phyloP scores from a whole-genome alignment of 2,113 vertebrate genomes.

The Smithornis capensis region DNA sequence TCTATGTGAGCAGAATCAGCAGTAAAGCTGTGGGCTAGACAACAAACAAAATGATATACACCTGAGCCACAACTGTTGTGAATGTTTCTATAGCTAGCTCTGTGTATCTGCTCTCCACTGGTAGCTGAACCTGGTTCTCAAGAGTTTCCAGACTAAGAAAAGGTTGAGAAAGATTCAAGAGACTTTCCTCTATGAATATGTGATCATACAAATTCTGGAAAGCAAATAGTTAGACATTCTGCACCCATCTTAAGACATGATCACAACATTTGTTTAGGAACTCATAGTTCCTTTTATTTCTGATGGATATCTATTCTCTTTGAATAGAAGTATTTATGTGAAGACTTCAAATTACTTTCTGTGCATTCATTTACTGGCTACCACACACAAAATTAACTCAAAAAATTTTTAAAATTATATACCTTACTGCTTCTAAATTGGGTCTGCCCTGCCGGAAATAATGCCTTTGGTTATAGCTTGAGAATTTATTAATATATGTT shows the following conservation, averaged over 20 bases:
- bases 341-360: neutral
- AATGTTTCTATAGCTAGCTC: neutral
- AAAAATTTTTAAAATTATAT: neutral
- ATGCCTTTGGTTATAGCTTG: neutral
- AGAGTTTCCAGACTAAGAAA: neutral
- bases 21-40: neutral
- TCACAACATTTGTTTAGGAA: neutral
- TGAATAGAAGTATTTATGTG: neutral
- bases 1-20: neutral
- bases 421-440: neutral
- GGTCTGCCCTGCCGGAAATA: neutral
- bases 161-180: neutral
- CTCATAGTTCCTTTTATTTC: neutral
- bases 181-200: neutral
- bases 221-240: neutral
- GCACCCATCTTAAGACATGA: neutral
- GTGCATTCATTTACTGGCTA: neutral
- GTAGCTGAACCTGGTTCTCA: neutral
- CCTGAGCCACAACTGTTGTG: neutral
- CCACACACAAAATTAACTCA: rapidly evolving
- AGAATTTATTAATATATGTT: neutral
- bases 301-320: neutral
- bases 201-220: neutral
- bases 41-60: neutral
- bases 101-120: neutral